These are phyloP conservation scores for Drosophila aldrichi DNA, from an alignment of 2,888 invertebrate genomes.

Conservation along the genomic window DNA sequence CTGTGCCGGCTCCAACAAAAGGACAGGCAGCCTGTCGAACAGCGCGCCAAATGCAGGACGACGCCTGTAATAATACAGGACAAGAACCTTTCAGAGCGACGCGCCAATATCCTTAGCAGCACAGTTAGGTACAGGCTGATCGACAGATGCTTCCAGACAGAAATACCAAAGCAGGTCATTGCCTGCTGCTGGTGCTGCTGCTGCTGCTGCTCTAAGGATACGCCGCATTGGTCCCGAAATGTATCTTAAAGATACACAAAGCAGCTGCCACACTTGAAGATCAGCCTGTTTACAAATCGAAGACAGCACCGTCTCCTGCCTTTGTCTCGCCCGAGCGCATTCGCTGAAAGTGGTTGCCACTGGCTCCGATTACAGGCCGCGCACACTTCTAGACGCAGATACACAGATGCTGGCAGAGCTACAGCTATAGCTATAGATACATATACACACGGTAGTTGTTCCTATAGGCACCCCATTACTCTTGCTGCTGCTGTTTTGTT, in stretches of 20 bases:
- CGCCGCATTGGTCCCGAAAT: conserved; percentile 72
- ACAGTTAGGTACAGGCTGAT: conserved; percentile 19
- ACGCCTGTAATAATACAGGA: conserved; percentile 61
- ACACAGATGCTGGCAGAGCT: conserved; percentile 13
- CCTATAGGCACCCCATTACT: conserved; percentile 36
- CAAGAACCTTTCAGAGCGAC: conserved; percentile 35
- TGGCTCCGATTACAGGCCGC: conserved; percentile 65
- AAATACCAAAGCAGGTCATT: conserved; percentile 73
- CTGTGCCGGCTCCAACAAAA: conserved; percentile 65
- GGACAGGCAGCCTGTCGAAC: conserved; percentile 40
- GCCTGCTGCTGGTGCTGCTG: conserved; percentile 50
- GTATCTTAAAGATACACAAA: conserved; percentile 66
- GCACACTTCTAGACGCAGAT: conserved; percentile 13
- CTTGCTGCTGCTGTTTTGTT: conserved; percentile 47
- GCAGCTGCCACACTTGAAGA: conserved; percentile 73
- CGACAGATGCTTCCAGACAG: conserved; percentile 66
- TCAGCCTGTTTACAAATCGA: conserved; percentile 56
- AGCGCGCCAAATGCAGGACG: conserved; percentile 60
- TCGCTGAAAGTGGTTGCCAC: conserved; percentile 60
- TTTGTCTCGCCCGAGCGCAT: conserved; percentile 45
- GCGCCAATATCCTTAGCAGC: conserved; percentile 55
- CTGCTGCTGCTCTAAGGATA: conserved; percentile 53
- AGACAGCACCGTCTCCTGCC: conserved; percentile 33
- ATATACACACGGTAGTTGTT: conserved; percentile 12
- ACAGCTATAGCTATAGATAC: conserved; percentile 1